These are phyloP conservation scores for Gymnocypris eckloni DNA, from an alignment of 2,797 vertebrate species.

Conservation along the genomic window DNA sequence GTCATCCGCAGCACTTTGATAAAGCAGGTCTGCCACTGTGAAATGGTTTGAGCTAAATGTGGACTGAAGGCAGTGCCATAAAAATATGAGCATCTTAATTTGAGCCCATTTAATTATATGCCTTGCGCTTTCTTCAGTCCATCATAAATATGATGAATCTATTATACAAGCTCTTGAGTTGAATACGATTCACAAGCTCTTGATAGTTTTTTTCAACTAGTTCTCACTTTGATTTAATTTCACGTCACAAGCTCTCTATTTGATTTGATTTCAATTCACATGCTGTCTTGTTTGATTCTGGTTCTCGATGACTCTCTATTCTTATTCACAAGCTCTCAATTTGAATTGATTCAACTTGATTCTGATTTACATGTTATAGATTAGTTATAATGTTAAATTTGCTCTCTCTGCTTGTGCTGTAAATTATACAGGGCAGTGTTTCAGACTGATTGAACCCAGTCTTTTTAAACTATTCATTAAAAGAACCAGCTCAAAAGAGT, in stretches of 20 bases:
- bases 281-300: neutral
- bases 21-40: conserved; percentile 17
- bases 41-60: conserved; percentile 19
- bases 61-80: neutral
- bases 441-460: neutral
- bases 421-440: neutral
- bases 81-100: conserved; percentile 16
- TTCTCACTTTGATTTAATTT: neutral
- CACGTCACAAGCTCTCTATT: neutral
- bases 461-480: neutral
- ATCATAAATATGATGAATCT: neutral
- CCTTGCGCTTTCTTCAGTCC: neutral
- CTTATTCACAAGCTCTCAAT: neutral
- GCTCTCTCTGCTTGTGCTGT: neutral
- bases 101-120: neutral
- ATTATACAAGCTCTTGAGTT: neutral
- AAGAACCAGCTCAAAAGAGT: neutral
- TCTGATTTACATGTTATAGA: no score
- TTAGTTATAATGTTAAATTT: neutral
- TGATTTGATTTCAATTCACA: neutral
- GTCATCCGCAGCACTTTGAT: conserved; percentile 9
- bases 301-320: neutral
- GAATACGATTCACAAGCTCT: neutral
- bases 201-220: neutral
- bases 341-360: neutral